Percentiles rank a stretch among this genome's conserved stretches.
Evolutionary conservation across 2,888 invertebrate species (phyloP).

Genomic region (Phania funesta): DNA sequence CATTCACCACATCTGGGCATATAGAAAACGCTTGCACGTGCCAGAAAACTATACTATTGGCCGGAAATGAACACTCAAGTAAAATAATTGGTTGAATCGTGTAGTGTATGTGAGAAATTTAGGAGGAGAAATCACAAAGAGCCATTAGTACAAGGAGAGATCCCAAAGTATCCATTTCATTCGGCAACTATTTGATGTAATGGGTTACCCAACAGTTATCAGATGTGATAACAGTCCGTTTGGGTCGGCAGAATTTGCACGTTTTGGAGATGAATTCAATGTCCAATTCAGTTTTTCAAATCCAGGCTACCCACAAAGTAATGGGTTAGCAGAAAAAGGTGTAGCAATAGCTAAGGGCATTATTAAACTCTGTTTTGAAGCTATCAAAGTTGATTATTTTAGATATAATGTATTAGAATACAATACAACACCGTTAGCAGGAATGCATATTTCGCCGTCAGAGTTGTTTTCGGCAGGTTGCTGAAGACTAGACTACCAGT

Average conservation of each 20-base stretch:
- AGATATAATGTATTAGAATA: no score
- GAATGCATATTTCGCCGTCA: no score
- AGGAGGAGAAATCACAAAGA: not conserved
- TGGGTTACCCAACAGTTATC: not conserved
- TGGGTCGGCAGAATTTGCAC: not conserved
- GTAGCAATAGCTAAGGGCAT: slow-evolving; percentile 5
- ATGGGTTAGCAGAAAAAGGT: not conserved
- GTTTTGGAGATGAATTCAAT: not conserved
- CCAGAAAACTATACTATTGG: not conserved
- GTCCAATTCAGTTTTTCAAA: slow-evolving; percentile 1
- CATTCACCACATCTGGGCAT: not conserved
- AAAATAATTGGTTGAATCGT: not conserved
- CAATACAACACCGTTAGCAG: no score
- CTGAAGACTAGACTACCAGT: no score
- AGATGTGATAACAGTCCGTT: not conserved
- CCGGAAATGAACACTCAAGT: not conserved
- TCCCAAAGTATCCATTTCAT: not conserved
- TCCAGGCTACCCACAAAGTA: not conserved
- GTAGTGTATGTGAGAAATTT: not conserved
- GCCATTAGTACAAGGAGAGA: not conserved
- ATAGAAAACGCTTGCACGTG: not conserved
- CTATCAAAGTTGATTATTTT: no score
- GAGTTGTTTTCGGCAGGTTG: no score
- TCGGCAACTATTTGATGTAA: not conserved
- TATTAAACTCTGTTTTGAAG: not conserved